Evolutionary conservation across 2,888 invertebrate species (phyloP).

Genomic region (Drosophila sordidula): DNA sequence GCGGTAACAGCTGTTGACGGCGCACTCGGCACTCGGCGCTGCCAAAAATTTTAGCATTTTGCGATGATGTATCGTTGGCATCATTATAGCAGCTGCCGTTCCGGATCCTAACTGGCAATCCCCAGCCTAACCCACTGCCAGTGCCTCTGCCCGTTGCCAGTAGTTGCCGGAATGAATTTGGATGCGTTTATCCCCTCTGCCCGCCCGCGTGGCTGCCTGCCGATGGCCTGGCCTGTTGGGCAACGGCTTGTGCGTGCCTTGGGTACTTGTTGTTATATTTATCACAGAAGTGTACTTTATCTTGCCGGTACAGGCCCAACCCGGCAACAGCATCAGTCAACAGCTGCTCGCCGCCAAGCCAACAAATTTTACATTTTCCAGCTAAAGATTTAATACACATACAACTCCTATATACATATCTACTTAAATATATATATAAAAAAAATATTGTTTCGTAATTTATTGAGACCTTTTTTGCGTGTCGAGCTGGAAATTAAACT

Average conservation of each 20-base stretch:
- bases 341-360: constrained; percentile 62
- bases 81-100: constrained; percentile 79
- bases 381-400: constrained; percentile 21
- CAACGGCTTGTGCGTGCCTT: constrained; percentile 77
- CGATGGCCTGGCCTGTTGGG: constrained; percentile 50
- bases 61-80: constrained; percentile 82
- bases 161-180: constrained; percentile 62
- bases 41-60: constrained; percentile 80
- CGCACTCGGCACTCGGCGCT: constrained; percentile 43
- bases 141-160: constrained; percentile 9
- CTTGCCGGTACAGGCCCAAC: constrained; percentile 53
- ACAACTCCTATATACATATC: constrained; percentile 21
- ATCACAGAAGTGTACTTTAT: constrained; percentile 77
- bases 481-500: constrained; percentile 71
- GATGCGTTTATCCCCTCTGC: constrained; percentile 64
- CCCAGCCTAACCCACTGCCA: constrained; percentile 14
- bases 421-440: constrained; percentile 19
- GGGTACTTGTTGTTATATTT: constrained; percentile 81
- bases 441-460: constrained; percentile 69
- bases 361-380: constrained; percentile 66
- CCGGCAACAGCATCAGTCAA: constrained; percentile 66
- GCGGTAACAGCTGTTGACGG: constrained; percentile 78
- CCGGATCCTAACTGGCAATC: constrained; percentile 50
- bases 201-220: constrained; percentile 19
- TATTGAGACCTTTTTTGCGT: constrained; percentile 62